Conservation (phyloP, 2,113 vertebrate genomes). For the Pycnonotus jocosus region DNA sequence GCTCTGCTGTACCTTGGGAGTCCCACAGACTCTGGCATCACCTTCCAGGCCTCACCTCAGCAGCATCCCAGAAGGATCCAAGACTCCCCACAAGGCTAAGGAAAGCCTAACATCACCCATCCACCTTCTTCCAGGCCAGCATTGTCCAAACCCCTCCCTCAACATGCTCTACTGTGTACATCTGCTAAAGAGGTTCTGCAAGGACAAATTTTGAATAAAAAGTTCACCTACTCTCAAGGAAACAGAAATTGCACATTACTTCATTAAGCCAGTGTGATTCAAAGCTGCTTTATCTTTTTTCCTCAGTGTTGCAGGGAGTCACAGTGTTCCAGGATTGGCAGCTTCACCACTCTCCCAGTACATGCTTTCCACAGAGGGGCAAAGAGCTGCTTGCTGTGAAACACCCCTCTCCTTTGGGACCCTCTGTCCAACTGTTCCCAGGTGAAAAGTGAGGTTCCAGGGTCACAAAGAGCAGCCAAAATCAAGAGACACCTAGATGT, state of each 20-base stretch:
- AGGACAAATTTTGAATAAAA: background rate
- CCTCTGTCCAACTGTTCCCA: background rate
- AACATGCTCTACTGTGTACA: background rate
- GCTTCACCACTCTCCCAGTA: background rate
- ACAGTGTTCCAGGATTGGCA: rapidly evolving
- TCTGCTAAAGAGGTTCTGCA: background rate
- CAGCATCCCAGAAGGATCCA: background rate
- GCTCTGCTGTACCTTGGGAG: background rate
- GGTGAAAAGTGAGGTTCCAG: background rate
- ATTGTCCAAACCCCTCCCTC: background rate
- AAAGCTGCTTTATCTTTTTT: background rate
- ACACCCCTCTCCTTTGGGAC: rapidly evolving
- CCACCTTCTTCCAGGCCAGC: background rate
- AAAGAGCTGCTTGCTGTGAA: background rate
- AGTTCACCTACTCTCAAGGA: background rate
- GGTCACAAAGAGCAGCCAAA: background rate
- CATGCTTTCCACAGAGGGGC: rapidly evolving
- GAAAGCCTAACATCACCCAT: background rate
- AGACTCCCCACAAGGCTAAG: background rate
- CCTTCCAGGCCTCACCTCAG: background rate
- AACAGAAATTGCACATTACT: background rate
- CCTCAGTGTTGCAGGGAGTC: background rate
- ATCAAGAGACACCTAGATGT: background rate
- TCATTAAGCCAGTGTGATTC: background rate
- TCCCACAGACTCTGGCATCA: background rate